Evolutionary conservation across 1,140 invertebrate genomes (phyloP), one percentile per base, ranked within the genome.

Genomic region (Zaprionus ornatus): DNA sequence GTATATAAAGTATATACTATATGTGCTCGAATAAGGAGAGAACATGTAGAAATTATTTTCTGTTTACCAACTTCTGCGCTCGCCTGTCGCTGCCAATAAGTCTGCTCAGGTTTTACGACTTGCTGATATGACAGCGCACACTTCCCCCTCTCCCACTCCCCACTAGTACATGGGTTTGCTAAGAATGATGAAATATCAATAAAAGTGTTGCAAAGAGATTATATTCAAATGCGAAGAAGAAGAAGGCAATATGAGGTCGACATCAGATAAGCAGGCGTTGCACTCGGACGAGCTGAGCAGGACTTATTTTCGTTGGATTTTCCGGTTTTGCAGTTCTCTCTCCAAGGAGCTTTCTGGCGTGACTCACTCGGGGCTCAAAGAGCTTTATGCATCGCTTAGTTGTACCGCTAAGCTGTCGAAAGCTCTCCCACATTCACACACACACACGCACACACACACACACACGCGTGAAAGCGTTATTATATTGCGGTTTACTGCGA

Each of bases 211-310:
- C 4, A 23, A 45, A 45, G 4, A 45, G 40, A 17, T 55, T 23
- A 17, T 52, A 27, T 52, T 48, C 57, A 12, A 37, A 40, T 40
- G 12, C 15, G 5, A 56, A 27, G 23, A 19, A 35, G 32, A 40
- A 62, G 12, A 50, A 23, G 12, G 45, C 45, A 56, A 40, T 13
- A 52, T 29, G 54, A 15, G 62, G 61, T 82, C 80, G 79, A 79
- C 40, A 79, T 64, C 77, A 79, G 80, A 79, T 83, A 79, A 64
- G 57, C 29, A 45, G 17, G 23, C 72, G 42, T 52, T 63, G 72
- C 70, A 66, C 65, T 69, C 19, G n/a, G 17, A 9, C 40, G 17
- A 21, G 45, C 45, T 17, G 40, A 50, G 10, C 45, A 13, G 19
- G 9, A 21, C 17, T 19, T 4, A 42, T 50, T 62, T 42, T 42